A percentile compares a stretch with the other conserved stretches of the same genome.
Evolutionary conservation across 2,113 vertebrate species (phyloP).

Genomic region (Phyllopteryx taeniolatus): DNA sequence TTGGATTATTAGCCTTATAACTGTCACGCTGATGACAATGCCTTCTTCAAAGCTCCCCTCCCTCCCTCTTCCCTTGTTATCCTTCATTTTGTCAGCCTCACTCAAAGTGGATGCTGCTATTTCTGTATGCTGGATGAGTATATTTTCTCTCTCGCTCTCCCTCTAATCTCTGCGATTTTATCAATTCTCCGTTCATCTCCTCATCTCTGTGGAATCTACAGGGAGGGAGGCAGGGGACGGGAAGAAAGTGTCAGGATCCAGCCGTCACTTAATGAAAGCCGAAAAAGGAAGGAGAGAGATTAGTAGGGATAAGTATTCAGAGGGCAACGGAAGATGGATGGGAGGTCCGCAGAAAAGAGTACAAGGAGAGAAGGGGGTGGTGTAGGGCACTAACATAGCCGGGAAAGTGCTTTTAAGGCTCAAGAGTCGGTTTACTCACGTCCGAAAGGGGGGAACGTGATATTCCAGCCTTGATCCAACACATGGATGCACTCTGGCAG

Average conservation of each 20-base stretch:
- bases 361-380: constrained; percentile 5
- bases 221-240: constrained; percentile 20
- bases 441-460: constrained; percentile 32
- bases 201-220: constrained; percentile 36
- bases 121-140: constrained; percentile 20
- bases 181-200: constrained; percentile 53
- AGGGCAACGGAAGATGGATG: constrained; percentile 17
- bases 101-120: constrained; percentile 15
- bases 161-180: constrained; percentile 39
- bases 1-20: background rate
- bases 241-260: background rate
- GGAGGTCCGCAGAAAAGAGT: constrained; percentile 6
- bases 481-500: constrained; percentile 35
- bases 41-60: background rate
- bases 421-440: constrained; percentile 41
- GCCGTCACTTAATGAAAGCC: background rate
- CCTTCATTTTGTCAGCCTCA: constrained; percentile 5
- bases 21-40: background rate
- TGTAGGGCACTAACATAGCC: constrained; percentile 24
- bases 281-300: constrained; percentile 2
- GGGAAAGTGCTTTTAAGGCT: constrained; percentile 51
- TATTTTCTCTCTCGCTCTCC: constrained; percentile 26
- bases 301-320: constrained; percentile 20
- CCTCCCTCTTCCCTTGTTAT: background rate
- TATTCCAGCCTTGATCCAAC: constrained; percentile 31